Conservation (phyloP, 2,113 vertebrate genomes). For the Ceyx margarethae region DNA sequence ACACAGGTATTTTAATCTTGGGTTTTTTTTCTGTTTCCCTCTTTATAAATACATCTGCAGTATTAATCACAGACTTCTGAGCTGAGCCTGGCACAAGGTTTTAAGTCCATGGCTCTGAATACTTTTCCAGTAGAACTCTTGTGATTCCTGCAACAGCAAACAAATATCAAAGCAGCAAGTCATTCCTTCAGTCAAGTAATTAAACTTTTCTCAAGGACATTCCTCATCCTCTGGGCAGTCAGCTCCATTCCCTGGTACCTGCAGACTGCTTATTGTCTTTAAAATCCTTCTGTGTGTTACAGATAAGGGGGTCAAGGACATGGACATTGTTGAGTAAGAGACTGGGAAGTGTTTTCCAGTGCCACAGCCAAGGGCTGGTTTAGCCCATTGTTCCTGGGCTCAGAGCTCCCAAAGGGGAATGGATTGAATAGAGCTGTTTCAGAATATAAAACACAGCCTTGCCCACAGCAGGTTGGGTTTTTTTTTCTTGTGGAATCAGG, state of each 20-base stretch:
- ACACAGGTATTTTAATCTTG: neutral
- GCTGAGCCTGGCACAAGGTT: neutral
- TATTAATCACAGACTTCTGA: neutral
- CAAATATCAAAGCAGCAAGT: neutral
- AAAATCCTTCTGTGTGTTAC: slow-evolving; percentile 13
- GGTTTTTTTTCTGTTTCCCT: neutral
- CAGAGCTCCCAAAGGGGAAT: neutral
- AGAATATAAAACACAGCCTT: neutral
- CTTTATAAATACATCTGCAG: neutral
- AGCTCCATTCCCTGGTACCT: neutral
- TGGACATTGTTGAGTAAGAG: neutral
- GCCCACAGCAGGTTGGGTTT: neutral
- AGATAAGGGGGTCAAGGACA: slow-evolving; percentile 42
- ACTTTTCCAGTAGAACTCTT: neutral
- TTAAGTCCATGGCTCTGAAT: neutral
- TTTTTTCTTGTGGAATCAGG: neutral
- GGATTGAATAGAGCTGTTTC: neutral
- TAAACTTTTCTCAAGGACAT: neutral
- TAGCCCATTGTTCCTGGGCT: slow-evolving; percentile 21
- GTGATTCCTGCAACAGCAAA: neutral
- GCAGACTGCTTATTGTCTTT: neutral
- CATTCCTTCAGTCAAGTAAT: neutral
- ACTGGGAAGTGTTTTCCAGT: slow-evolving; percentile 9
- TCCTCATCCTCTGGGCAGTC: neutral
- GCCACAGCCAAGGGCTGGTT: neutral